Conservation (phyloP, 2,113 vertebrate species). For the Cairina moschata region DNA sequence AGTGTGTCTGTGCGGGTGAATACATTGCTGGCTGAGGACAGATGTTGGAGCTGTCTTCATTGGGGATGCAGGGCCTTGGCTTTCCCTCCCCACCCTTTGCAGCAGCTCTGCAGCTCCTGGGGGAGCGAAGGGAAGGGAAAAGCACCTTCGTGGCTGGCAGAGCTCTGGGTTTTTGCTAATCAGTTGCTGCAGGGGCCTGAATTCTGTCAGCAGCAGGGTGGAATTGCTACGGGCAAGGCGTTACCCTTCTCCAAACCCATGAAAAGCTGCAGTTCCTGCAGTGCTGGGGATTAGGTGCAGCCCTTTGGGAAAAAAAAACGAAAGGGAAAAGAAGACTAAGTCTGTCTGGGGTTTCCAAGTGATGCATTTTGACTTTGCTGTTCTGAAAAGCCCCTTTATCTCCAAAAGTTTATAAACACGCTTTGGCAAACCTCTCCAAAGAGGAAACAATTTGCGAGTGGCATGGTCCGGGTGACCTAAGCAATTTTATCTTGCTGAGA, state of each 20-base stretch:
- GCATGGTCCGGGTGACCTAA: not conserved
- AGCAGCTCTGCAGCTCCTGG: not conserved
- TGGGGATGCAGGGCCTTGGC: not conserved
- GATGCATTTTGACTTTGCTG: not conserved
- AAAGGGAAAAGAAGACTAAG: not conserved
- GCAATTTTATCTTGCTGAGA: not conserved
- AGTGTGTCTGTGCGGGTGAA: conserved; percentile 61
- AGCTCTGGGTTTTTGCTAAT: not conserved
- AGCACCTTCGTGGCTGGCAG: not conserved
- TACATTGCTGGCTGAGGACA: conserved; percentile 64
- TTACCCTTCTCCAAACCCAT: not conserved
- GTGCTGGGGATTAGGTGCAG: not conserved
- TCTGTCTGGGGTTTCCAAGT: not conserved
- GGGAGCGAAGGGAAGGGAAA: not conserved
- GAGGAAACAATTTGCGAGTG: not conserved
- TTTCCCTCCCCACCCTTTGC: not conserved
- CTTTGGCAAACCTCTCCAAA: not conserved
- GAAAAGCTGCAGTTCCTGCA: not conserved
- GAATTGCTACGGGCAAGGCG: not conserved
- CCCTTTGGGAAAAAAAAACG: not conserved
- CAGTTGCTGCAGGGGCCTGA: not conserved
- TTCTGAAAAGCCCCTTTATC: not conserved
- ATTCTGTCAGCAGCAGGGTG: not conserved
- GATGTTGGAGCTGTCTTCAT: conserved; percentile 55
- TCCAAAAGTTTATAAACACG: not conserved